Evolutionary conservation across 2,797 vertebrate species (phyloP).

Genomic region (Fundulus diaphanus): DNA sequence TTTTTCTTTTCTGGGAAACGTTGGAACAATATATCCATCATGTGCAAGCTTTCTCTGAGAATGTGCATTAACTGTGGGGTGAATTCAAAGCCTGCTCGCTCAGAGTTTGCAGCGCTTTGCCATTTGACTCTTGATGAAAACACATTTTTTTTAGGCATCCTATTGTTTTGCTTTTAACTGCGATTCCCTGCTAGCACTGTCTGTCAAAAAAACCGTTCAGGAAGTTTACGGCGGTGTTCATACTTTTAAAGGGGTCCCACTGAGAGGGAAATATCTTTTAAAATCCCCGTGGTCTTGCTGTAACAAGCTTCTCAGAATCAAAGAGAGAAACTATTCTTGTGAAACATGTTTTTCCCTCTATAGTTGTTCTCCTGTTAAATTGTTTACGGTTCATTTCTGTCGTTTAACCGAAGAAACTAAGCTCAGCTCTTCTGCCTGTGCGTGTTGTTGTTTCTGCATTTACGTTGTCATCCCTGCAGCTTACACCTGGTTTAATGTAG

Average conservation of each 20-base stretch:
- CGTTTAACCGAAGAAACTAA: conserved; percentile 64
- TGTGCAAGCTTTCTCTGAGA: neutral
- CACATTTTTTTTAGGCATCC: neutral
- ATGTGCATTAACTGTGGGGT: too few relatives aligned
- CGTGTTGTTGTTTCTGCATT: neutral
- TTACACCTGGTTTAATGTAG: too few relatives aligned
- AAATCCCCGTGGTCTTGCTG: neutral
- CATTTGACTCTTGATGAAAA: neutral
- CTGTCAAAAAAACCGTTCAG: neutral
- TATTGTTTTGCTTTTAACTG: conserved; percentile 1
- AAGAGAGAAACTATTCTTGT: conserved; percentile 25
- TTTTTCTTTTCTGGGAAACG: neutral
- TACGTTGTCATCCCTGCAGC: too few relatives aligned
- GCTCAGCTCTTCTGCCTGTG: neutral
- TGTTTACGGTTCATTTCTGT: conserved; percentile 73
- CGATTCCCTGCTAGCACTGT: neutral
- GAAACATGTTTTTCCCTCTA: conserved; percentile 64
- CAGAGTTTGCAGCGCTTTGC: neutral
- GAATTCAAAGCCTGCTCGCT: neutral
- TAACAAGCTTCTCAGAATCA: conserved; percentile 8
- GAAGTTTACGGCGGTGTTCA: neutral
- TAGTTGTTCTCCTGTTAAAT: conserved; percentile 59
- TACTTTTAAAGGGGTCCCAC: neutral
- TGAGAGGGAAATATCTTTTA: neutral
- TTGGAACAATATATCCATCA: neutral